phyloP scores from a whole-genome alignment of 2,888 invertebrate genomes.

The Iselma pallidipennis region DNA sequence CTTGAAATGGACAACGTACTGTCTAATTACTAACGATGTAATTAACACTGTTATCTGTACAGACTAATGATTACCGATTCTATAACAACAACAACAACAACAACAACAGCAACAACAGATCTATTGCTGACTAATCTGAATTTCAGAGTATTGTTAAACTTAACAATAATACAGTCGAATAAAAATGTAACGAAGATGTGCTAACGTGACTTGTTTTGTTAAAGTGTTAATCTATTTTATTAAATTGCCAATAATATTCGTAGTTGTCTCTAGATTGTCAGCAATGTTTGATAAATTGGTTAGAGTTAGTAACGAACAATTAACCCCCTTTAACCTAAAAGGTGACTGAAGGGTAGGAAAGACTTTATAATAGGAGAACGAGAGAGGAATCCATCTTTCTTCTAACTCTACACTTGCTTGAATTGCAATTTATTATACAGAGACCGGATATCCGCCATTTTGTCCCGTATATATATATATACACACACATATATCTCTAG shows the following conservation, averaged over 20 bases:
- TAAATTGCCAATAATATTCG: background rate
- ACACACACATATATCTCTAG: too few relatives aligned
- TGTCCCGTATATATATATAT: background rate
- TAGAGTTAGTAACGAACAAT: background rate
- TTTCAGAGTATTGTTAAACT: too few relatives aligned
- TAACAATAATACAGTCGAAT: too few relatives aligned
- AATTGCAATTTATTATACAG: background rate
- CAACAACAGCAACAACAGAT: background rate
- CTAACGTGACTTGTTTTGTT: too few relatives aligned
- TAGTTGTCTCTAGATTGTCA: background rate
- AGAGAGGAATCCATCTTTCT: too few relatives aligned
- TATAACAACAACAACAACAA: background rate
- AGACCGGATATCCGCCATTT: background rate
- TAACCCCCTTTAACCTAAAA: background rate
- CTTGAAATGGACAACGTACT: conserved; percentile 12
- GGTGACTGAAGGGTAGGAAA: background rate
- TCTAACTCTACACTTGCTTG: background rate
- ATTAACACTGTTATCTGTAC: conserved; percentile 22
- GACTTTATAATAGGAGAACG: too few relatives aligned
- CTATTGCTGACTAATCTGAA: too few relatives aligned
- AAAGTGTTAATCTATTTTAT: background rate
- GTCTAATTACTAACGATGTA: conserved; percentile 21
- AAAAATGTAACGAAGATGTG: too few relatives aligned
- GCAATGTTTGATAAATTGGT: background rate
- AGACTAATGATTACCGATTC: conserved; percentile 13